Percentiles rank a stretch among this genome's conserved stretches.
These are phyloP conservation scores for Dichetophora obliterata DNA, from an alignment of 2,888 invertebrate species.

Conservation along the genomic window DNA sequence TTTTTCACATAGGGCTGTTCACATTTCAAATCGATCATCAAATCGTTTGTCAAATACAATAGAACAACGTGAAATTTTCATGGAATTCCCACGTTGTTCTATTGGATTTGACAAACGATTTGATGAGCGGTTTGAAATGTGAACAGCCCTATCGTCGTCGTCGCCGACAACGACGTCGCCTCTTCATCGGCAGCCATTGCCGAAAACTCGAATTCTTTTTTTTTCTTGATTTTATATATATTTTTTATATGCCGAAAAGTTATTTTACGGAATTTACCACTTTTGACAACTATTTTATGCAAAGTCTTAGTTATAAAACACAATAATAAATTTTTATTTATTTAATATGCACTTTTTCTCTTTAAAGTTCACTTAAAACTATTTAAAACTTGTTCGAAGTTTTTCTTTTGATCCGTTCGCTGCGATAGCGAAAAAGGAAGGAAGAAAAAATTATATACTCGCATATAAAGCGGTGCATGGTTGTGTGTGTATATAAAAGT, in stretches of 20 bases:
- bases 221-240: slow-evolving; percentile 15
- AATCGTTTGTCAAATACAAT: too few species aligned
- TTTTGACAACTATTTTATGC: slow-evolving; percentile 13
- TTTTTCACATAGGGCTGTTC: slow-evolving; percentile 58
- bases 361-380: slow-evolving; percentile 11
- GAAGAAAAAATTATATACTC: slow-evolving; percentile 37
- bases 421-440: slow-evolving; percentile 39
- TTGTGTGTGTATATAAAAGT: slow-evolving; percentile 15
- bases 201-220: slow-evolving; percentile 47
- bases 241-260: slow-evolving; percentile 42
- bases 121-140: too few species aligned
- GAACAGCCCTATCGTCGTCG: too few species aligned
- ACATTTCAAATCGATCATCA: too few species aligned
- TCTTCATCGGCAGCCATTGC: slow-evolving; percentile 52
- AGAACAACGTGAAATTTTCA: too few species aligned
- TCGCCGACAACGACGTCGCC: slow-evolving; percentile 47
- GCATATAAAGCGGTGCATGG: slow-evolving; percentile 17
- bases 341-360: slow-evolving; percentile 1
- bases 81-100: too few species aligned
- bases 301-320: not conserved
- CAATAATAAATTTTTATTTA: not conserved
- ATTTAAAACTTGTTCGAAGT: slow-evolving; percentile 41
- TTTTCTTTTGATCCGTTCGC: slow-evolving; percentile 46
- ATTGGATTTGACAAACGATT: too few species aligned
- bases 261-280: slow-evolving; percentile 24